Evolutionary conservation across 1,140 invertebrate species (phyloP), one percentile per base, ranked within the genome.

Genomic region (Drosophila arizonae): DNA sequence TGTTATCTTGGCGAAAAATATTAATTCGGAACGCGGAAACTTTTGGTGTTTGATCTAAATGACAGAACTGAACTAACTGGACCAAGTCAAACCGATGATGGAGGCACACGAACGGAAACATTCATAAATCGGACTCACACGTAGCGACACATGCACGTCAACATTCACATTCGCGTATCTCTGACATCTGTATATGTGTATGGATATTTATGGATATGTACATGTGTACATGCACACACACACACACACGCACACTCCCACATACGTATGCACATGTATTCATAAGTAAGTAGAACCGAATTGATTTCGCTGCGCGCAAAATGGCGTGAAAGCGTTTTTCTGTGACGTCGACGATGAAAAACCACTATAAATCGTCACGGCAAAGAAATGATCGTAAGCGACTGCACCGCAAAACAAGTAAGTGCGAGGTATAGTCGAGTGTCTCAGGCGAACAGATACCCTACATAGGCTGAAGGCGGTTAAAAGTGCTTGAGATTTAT

Each of bases 11-110:
- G n/a, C 2, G 28, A 46, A 46, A 46, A 48, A 56, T 26, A 30
- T 52, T 17, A 46, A 45, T 43, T 43, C 58, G 52, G 41, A 68
- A 62, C 69, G 62, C 71, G 77, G 66, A 79, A 79, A 64, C 11
- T 67, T 45, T 79, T 60, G 50, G 36, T 62, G 75, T 77, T 77
- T 79, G 75, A 79, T 67, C 77, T 74, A 79, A 79, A 79, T 79
- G 77, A 74, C 77, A 74, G 71, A 77, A 77, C 77, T 74, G 75
- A 77, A 77, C 77, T 77, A 79, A 77, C 77, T 79, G 77, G 77
- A 79, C 75, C 65, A 79, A 77, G 74, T 72, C 71, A 74, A 63
- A 68, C 65, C 41, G 56, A 69, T 79, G 77, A 79, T 79, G 77
- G 77, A 79, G 75, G 75, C 75, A 62, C 56, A 75, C 77, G 66